Evolutionary conservation across 92 coral and sea anemone genomes (phyloP), one percentile per base, ranked within the genome.

Genomic region (Virgularia gustaviana): DNA sequence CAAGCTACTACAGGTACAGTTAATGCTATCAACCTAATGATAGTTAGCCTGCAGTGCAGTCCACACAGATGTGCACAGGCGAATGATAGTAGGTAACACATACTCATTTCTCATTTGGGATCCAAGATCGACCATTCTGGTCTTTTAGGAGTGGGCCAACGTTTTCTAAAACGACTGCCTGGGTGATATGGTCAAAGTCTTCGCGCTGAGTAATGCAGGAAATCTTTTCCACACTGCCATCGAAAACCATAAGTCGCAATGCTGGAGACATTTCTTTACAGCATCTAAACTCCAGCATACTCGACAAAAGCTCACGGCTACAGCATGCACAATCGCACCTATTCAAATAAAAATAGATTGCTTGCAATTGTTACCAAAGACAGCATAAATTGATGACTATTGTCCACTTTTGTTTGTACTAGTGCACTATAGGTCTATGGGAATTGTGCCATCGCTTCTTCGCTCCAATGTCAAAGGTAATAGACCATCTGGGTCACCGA

Each of bases 81-180:
- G 15, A 39, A 39, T 39, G n/a, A n/a, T n/a, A n/a, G n/a, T n/a
- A n/a, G n/a, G n/a, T n/a, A n/a, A n/a, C n/a, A n/a, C 45, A 7
- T 39, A 39, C 45, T 39, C 15, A 15, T 39, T 39, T 15, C 45
- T 39, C 8, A 15, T 39, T 39, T 39, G 45, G 8, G 9, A 8
- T 7, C 45, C 45, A 60, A 8, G 66, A 35, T 22, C 66, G 7
- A 28, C 66, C 66, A 13, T 60, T 35, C 19, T 19, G 31, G 20
- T 60, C 66, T 19, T 35, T 60, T 44, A 60, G 36, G 32, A 60
- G 45, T 31, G 66, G 66, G 13, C 66, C 66, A 60, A 60, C 45
- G 11, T 30, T 35, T 11, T 31, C 66, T 33, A 60, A 35, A 19
- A 60, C 66, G 9, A 35, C 24, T 1, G 66, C 36, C 23, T 30